Evolutionary conservation across 2,113 vertebrate species (phyloP).

Genomic region (Ctenodactylus gundi): DNA sequence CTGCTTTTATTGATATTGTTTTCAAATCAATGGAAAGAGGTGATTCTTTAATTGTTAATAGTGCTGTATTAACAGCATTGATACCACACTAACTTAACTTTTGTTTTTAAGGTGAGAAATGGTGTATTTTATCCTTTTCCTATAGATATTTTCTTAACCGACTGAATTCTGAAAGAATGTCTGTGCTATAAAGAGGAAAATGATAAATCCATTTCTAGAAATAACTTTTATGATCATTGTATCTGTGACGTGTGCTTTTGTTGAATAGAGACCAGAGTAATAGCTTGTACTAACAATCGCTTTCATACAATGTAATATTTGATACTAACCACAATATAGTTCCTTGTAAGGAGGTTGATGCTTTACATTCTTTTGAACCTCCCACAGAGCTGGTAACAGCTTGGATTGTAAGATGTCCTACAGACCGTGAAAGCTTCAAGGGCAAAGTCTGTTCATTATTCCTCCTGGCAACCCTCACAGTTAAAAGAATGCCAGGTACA

Average conservation of each 20-base stretch:
- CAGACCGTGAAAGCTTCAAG: not conserved
- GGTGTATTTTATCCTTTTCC: not conserved
- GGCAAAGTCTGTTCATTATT: not conserved
- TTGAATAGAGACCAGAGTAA: not conserved
- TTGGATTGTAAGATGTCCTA: not conserved
- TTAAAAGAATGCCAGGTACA: not conserved
- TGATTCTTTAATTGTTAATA: not conserved
- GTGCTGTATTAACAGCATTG: not conserved
- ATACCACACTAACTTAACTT: not conserved
- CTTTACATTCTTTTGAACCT: not conserved
- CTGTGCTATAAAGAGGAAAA: not conserved
- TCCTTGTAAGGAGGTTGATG: not conserved
- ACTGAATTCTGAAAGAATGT: not conserved
- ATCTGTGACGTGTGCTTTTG: not conserved
- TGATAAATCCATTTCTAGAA: conserved; percentile 4
- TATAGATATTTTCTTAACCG: not conserved
- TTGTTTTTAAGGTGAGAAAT: not conserved
- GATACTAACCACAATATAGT: not conserved
- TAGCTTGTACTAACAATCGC: not conserved
- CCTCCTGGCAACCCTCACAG: not conserved
- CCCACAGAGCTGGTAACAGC: not conserved
- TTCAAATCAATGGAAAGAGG: not conserved
- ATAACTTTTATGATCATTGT: not conserved
- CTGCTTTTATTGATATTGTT: not conserved
- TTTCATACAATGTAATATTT: not conserved